These are phyloP conservation scores for Kryptolebias ocellatus DNA, from an alignment of 2,797 vertebrate species.

Conservation along the genomic window DNA sequence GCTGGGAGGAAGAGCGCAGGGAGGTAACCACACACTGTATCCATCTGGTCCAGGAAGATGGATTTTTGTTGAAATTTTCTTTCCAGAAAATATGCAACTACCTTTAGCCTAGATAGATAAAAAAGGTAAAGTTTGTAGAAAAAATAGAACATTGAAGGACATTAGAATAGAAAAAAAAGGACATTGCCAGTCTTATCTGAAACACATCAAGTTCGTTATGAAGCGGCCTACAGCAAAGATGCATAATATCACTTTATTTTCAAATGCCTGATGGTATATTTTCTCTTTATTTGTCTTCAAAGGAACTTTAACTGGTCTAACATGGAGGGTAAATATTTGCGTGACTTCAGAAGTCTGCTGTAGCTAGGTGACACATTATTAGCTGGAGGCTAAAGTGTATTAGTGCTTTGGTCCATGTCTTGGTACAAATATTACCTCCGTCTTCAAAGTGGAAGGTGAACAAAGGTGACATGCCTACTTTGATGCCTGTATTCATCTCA, in stretches of 20 bases:
- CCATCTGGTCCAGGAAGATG: conserved; percentile 60
- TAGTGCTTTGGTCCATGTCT: conserved; percentile 16
- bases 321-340: conserved; percentile 20
- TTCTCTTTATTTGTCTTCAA: conserved; percentile 14
- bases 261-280: neutral
- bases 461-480: conserved; percentile 21
- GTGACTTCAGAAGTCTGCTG: conserved; percentile 15
- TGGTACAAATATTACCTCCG: conserved; percentile 45
- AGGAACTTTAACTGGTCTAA: neutral
- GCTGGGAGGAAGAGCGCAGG: conserved; percentile 54
- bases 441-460: conserved; percentile 19
- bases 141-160: conserved; percentile 30
- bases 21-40: conserved; percentile 50
- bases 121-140: conserved; percentile 44
- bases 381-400: conserved; percentile 24
- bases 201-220: conserved; percentile 29
- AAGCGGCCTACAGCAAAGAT: conserved; percentile 11
- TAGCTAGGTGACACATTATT: conserved; percentile 26
- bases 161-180: conserved; percentile 48
- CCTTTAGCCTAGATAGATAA: conserved; percentile 44
- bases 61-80: conserved; percentile 57
- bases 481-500: conserved; percentile 18
- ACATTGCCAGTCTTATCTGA: conserved; percentile 20
- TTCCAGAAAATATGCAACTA: conserved; percentile 64
- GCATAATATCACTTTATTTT: neutral